A percentile compares a stretch with the other conserved stretches of the same genome.
phyloP scores from a whole-genome alignment of 2,113 vertebrate species.

The Petaurus breviceps region DNA sequence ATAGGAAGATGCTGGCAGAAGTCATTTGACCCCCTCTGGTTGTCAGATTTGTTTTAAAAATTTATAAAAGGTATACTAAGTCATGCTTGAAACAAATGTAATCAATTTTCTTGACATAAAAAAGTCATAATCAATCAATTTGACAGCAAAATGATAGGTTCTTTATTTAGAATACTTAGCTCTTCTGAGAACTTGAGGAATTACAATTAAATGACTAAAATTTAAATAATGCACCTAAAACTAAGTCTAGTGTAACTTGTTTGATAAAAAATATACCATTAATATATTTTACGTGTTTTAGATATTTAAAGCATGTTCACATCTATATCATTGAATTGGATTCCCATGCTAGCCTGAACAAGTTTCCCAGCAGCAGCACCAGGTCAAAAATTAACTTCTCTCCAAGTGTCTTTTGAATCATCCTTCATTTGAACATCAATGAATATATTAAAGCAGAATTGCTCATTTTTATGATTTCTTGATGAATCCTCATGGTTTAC shows the following conservation, averaged over 20 bases:
- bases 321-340: slow-evolving; percentile 67
- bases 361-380: neutral
- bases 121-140: slow-evolving; percentile 60
- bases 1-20: neutral
- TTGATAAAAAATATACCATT: slow-evolving; percentile 72
- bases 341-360: slow-evolving; percentile 62
- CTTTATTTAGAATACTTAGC: slow-evolving; percentile 46
- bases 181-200: slow-evolving; percentile 43
- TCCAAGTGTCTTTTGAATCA: neutral
- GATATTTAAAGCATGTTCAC: slow-evolving; percentile 70
- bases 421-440: neutral
- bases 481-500: neutral
- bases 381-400: neutral
- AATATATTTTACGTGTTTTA: slow-evolving; percentile 76
- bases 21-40: neutral
- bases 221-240: slow-evolving; percentile 58
- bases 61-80: slow-evolving; percentile 19
- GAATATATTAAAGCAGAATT: neutral
- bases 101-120: slow-evolving; percentile 63
- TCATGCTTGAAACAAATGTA: slow-evolving; percentile 59
- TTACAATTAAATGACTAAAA: slow-evolving; percentile 52
- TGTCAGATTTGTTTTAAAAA: slow-evolving; percentile 37
- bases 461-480: neutral
- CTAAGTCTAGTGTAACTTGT: slow-evolving; percentile 60
- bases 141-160: slow-evolving; percentile 50